Evolutionary conservation across 2,888 invertebrate genomes (phyloP).

Genomic region (Hofmannophila pseudospretella): DNA sequence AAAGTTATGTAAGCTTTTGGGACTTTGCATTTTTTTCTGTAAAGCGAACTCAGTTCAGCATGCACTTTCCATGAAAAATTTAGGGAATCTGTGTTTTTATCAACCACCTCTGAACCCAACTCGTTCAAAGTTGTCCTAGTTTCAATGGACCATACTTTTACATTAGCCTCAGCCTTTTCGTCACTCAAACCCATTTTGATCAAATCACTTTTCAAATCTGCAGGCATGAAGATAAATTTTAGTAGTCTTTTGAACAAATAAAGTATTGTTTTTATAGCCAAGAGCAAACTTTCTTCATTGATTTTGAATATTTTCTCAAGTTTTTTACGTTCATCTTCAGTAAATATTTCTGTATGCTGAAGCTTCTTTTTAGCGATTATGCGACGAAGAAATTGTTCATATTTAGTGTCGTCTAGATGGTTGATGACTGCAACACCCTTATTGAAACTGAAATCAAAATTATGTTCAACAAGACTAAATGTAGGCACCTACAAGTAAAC

Average conservation of each 20-base stretch:
- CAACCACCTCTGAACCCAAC: slow-evolving; percentile 32
- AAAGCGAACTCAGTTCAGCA: slow-evolving; percentile 64
- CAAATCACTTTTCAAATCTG: slow-evolving; percentile 53
- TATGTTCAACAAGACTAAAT: too few relatives aligned
- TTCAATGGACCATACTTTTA: slow-evolving; percentile 63
- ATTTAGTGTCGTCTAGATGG: slow-evolving; percentile 51
- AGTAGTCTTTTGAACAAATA: slow-evolving; percentile 55
- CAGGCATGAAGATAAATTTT: slow-evolving; percentile 64
- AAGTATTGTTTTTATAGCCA: slow-evolving; percentile 54
- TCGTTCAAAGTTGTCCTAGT: slow-evolving; percentile 52
- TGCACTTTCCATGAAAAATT: slow-evolving; percentile 59
- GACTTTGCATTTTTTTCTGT: slow-evolving; percentile 55
- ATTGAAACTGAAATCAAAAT: slow-evolving; percentile 39
- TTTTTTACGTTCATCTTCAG: slow-evolving; percentile 52
- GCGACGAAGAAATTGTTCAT: slow-evolving; percentile 59
- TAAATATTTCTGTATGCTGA: slow-evolving; percentile 56
- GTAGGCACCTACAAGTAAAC: too few relatives aligned
- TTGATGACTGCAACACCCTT: slow-evolving; percentile 55
- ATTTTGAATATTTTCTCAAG: slow-evolving; percentile 56
- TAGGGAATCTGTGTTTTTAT: slow-evolving; percentile 31
- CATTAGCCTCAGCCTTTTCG: slow-evolving; percentile 51
- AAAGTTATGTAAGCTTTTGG: slow-evolving; percentile 58
- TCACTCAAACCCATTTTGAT: slow-evolving; percentile 42
- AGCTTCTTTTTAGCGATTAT: slow-evolving; percentile 52
- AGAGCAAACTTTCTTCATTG: slow-evolving; percentile 40